Conservation (phyloP, 2,797 vertebrate species). For the Brotula barbata region DNA sequence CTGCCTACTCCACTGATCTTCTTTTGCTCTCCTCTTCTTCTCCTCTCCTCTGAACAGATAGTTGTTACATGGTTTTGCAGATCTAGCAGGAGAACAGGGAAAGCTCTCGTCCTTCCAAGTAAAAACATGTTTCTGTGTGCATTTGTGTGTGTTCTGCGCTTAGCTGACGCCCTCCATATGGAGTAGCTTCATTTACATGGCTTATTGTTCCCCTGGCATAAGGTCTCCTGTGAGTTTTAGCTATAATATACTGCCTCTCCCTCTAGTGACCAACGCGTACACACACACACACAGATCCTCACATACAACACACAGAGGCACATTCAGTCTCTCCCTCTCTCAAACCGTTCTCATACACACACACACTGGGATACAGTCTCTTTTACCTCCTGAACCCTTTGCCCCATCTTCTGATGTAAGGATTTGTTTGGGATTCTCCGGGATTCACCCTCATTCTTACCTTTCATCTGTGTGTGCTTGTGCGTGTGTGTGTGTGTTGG, state of each 20-base stretch:
- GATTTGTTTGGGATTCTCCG: slow-evolving; percentile 70
- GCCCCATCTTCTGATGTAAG: slow-evolving; percentile 59
- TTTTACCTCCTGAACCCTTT: slow-evolving; percentile 12
- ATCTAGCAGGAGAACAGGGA: slow-evolving; percentile 69
- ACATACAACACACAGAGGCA: not conserved
- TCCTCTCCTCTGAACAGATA: slow-evolving; percentile 48
- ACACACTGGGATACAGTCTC: not conserved
- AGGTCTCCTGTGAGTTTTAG: slow-evolving; percentile 45
- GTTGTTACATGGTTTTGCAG: slow-evolving; percentile 61
- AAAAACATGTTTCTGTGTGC: slow-evolving; percentile 6
- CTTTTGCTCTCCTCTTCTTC: slow-evolving; percentile 41
- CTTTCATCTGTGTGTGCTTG: slow-evolving; percentile 35
- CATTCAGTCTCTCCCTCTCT: not conserved
- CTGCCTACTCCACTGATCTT: slow-evolving; percentile 44
- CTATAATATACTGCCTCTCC: slow-evolving; percentile 47
- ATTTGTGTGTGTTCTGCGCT: slow-evolving; percentile 14
- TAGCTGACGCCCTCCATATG: slow-evolving; percentile 58
- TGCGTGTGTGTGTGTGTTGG: slow-evolving; percentile 1
- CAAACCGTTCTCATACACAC: not conserved
- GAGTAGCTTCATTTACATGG: slow-evolving; percentile 65
- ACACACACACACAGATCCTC: slow-evolving; percentile 9
- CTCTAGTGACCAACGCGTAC: slow-evolving; percentile 38
- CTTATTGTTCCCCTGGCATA: slow-evolving; percentile 60
- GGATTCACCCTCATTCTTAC: slow-evolving; percentile 57
- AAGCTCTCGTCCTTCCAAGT: slow-evolving; percentile 39